Evolutionary conservation across 2,888 invertebrate genomes (phyloP), one percentile per base, ranked within the genome.

Genomic region (Orchesellides sinensis): DNA sequence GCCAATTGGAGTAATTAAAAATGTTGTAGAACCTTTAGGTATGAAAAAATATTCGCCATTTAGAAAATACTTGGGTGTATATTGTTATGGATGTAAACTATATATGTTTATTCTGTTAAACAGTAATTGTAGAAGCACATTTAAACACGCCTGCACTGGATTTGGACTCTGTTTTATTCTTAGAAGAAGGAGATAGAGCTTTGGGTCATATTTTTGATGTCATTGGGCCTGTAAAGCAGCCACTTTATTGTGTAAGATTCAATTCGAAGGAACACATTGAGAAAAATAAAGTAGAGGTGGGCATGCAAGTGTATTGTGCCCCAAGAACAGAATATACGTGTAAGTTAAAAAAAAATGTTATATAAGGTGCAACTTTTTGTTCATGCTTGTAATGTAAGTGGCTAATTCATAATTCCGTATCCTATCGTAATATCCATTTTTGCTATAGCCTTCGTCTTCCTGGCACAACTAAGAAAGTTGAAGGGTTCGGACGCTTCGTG

Each of bases 401-500:
- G 21, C 52, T 32, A 56, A 56, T 23, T 3, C 2, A 8, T 8
- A 17, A 49, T 49, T 49, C 49, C n/a, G n/a, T n/a, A n/a, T 61
- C 27, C 32, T 47, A 72, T 56, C 27, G 14, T 61, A 25, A 29
- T 63, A 29, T 61, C 49, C 25, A 25, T n/a, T 63, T 23, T 49
- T 32, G 14, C 69, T 65, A 1, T 35, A 86, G 85, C 74, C 1
- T 87, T 74, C 32, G 84, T 87, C 0, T 84, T 86, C 49, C 27
- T 85, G 17, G 84, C 86, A 21, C 88, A 88, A 63, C 52, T 88
- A 21, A 56, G 77, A 19, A 52, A 74, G 45, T 90, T 93, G 75
- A 95, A 94, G 90, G 97, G 96, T 4, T 94, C 94, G 0, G 98
- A 98, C 91, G 97, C 97, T 0, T 95, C 96, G 0, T 97, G 96